Base-by-base conservation (phyloP, 2,888 invertebrate genomes). In the Conistra vaccinii region DNA sequence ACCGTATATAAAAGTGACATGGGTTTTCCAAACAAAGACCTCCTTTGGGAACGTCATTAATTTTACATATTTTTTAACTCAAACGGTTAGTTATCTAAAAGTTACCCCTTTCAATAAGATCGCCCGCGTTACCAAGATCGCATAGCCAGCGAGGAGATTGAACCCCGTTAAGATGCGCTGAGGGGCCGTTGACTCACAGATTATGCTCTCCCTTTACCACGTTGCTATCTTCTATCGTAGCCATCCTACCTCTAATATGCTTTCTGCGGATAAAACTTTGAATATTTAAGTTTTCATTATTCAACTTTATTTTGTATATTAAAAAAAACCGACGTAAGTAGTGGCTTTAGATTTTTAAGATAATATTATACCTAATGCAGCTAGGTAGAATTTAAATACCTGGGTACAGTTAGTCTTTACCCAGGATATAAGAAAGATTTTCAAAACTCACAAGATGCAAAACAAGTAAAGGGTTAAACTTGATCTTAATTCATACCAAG, bases 401-500 rank as follows among this genome's bases (percentile, higher is more conserved):
- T 35, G n/a, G n/a, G n/a, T n/a, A n/a, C n/a, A 35, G 0, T 35
- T 35, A 35, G n/a, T n/a, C 35, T 35, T 35, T 35, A 35, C 6
- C 6, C 35, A 35, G 35, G 35, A n/a, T n/a, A n/a, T n/a, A n/a
- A n/a, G n/a, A n/a, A n/a, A n/a, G n/a, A n/a, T n/a, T n/a, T n/a
- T n/a, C n/a, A n/a, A 69, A 17, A 14, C 14, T 2, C 35, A 29
- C 45, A 45, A 39, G 7, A 68, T 35, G 67, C 76, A 70, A 85
- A 82, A 69, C 65, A 79, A 83, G 72, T 48, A 89, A 94, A 90
- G 92, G 88, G 91, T 91, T 92, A 88, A 88, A 89, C 81, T 87
- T 92, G 93, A 90, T 91, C 94, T 91, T 91, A 89, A 92, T 94
- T 86, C 83, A 76, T 91, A 95, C 94, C 88, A 93, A 92, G 94